phyloP scores from a whole-genome alignment of 2,888 invertebrate genomes.

The Philopedon plagiatum region DNA sequence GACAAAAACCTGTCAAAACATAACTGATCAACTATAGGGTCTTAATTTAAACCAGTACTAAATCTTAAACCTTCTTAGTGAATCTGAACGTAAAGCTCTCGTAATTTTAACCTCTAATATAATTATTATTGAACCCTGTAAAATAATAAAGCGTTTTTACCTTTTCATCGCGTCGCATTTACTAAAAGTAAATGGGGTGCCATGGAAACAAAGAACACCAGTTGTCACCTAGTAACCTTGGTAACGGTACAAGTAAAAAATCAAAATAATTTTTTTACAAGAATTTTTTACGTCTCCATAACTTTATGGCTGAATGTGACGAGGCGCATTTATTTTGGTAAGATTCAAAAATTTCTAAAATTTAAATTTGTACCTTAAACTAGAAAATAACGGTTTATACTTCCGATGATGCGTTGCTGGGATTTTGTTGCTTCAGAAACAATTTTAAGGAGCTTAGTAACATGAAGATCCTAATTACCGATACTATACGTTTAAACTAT shows the following conservation, averaged over 20 bases:
- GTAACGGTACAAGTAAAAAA: neutral
- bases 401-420: constrained; percentile 1
- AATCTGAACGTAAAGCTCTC: too few species aligned
- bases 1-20: too few species aligned
- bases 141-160: neutral
- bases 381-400: neutral
- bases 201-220: constrained; percentile 36
- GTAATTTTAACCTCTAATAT: too few species aligned
- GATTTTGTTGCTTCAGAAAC: constrained; percentile 37
- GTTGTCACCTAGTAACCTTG: constrained; percentile 3
- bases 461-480: neutral
- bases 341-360: constrained; percentile 7
- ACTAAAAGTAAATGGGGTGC: neutral
- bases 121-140: too few species aligned
- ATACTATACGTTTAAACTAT: neutral
- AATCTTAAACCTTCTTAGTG: too few species aligned
- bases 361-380: neutral
- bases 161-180: neutral
- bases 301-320: constrained; percentile 18
- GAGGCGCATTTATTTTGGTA: constrained; percentile 37
- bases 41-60: too few species aligned
- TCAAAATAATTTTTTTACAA: neutral
- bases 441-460: constrained; percentile 10
- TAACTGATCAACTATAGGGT: too few species aligned
- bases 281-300: neutral